These are phyloP conservation scores for Python bivittatus DNA, from an alignment of 2,113 vertebrate species.

Conservation along the genomic window DNA sequence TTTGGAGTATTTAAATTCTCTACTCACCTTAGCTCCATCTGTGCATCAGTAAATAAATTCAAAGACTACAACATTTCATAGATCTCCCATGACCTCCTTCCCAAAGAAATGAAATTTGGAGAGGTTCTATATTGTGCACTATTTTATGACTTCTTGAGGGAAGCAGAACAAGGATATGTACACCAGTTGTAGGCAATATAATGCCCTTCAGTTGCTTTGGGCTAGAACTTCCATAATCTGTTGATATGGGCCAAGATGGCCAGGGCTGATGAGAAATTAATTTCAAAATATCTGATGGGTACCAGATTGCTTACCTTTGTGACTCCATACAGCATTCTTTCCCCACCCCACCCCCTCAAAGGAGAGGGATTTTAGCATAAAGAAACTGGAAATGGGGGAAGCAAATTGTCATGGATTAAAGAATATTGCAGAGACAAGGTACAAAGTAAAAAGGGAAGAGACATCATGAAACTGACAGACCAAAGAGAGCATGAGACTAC, in stretches of 20 bases:
- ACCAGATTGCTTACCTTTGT: not conserved
- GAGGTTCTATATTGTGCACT: not conserved
- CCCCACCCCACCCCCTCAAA: not conserved
- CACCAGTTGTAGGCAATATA: not conserved
- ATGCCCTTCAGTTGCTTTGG: not conserved
- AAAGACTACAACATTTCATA: not conserved
- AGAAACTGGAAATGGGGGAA: not conserved
- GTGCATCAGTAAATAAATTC: not conserved
- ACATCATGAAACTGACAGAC: not conserved
- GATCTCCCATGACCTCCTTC: not conserved
- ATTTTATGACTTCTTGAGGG: not conserved
- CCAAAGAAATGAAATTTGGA: not conserved
- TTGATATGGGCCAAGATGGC: not conserved
- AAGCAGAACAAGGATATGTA: not conserved
- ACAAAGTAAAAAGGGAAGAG: not conserved
- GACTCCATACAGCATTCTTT: not conserved
- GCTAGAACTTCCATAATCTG: not conserved
- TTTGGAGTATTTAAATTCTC: not conserved
- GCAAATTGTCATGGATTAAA: not conserved
- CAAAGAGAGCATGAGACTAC: not conserved
- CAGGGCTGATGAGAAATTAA: not conserved
- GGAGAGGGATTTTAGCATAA: not conserved
- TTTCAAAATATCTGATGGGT: not conserved
- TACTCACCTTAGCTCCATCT: not conserved
- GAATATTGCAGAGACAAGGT: not conserved